These are phyloP conservation scores for Brachionus rubens DNA, from an alignment of 1,140 invertebrate species.

Conservation along the genomic window DNA sequence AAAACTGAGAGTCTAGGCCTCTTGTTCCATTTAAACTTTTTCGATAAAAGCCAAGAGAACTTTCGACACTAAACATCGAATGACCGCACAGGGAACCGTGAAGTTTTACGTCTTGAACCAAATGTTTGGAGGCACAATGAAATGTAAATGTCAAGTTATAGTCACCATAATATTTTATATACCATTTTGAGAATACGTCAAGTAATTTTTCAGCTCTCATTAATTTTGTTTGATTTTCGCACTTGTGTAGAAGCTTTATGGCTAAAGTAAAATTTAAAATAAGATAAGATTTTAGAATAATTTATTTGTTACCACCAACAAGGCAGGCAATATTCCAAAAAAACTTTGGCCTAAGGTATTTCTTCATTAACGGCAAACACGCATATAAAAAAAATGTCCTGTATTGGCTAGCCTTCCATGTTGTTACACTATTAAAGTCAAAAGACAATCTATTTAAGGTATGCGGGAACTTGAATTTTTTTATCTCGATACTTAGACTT, in stretches of 20 bases:
- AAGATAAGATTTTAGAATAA: too few relatives aligned
- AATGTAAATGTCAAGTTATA: conserved; percentile 33
- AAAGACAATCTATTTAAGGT: not conserved
- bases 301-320: not conserved
- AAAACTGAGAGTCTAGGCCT: not conserved
- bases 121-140: conserved; percentile 29
- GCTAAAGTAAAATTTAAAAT: too few relatives aligned
- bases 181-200: conserved; percentile 1
- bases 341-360: not conserved
- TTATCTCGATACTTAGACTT: not conserved
- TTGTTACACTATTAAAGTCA: not conserved
- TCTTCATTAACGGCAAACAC: conserved; percentile 12
- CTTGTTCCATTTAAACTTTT: conserved; percentile 3
- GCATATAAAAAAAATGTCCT: not conserved
- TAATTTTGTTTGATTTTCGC: too few relatives aligned
- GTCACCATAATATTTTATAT: conserved; percentile 13
- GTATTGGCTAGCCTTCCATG: not conserved
- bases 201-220: too few relatives aligned
- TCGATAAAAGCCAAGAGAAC: not conserved
- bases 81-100: not conserved
- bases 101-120: not conserved
- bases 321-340: conserved; percentile 32
- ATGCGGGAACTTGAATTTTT: conserved; percentile 25
- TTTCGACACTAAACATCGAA: conserved; percentile 20
- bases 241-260: too few relatives aligned